These are phyloP conservation scores for Stictocephala bisonia DNA, from an alignment of 2,888 invertebrate species.

Conservation along the genomic window DNA sequence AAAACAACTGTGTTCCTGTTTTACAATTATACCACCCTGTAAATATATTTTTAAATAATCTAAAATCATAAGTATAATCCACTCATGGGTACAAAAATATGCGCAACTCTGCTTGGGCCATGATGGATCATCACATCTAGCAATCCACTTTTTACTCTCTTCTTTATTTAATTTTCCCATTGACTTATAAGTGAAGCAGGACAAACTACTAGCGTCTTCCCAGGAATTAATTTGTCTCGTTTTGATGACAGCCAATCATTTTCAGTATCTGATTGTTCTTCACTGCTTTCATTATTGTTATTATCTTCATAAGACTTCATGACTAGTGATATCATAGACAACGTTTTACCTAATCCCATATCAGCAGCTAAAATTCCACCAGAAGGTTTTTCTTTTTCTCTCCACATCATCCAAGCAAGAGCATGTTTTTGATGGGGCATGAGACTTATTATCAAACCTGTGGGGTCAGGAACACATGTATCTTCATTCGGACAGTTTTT, in stretches of 20 bases:
- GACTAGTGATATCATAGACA: constrained; percentile 83
- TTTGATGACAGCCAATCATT: too few relatives aligned
- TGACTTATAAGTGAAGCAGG: constrained; percentile 92
- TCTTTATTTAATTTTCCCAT: constrained; percentile 85
- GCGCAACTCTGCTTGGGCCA: constrained; percentile 81
- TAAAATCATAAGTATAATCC: too few relatives aligned
- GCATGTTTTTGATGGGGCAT: constrained; percentile 90
- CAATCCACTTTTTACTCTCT: constrained; percentile 71
- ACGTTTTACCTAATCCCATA: constrained; percentile 86
- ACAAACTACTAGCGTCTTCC: constrained; percentile 89
- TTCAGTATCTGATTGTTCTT: too few relatives aligned
- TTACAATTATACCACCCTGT: too few relatives aligned
- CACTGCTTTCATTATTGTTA: too few relatives aligned
- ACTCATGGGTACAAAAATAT: too few relatives aligned
- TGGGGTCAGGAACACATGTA: constrained; percentile 71
- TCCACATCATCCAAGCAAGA: constrained; percentile 88
- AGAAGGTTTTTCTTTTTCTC: constrained; percentile 85
- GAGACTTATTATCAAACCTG: constrained; percentile 73
- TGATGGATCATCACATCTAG: constrained; percentile 81
- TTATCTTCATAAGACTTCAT: constrained; percentile 68
- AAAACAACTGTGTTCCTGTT: too few relatives aligned
- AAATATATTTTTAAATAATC: too few relatives aligned
- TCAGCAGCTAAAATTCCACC: constrained; percentile 88
- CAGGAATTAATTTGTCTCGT: too few relatives aligned
- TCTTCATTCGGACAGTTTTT: constrained; percentile 74